Conservation (phyloP, 2,888 invertebrate species). For the Eristalis tenax region DNA sequence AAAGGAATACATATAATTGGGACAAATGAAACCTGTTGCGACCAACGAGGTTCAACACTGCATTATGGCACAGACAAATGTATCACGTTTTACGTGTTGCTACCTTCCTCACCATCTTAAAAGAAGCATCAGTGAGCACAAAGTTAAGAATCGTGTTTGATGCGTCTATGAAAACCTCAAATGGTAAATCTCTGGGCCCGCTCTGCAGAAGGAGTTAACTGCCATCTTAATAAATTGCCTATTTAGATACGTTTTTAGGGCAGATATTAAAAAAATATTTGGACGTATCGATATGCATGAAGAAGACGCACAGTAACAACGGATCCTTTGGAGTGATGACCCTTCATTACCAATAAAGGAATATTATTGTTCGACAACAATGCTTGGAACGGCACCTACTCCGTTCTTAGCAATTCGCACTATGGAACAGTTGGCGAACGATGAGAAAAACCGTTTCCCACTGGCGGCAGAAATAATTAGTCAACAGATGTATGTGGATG, state of each 20-base stretch:
- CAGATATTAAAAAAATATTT: constrained; percentile 43
- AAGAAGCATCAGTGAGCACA: background rate
- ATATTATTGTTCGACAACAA: too few species aligned
- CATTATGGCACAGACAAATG: background rate
- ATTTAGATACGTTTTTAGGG: constrained; percentile 19
- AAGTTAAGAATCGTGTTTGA: background rate
- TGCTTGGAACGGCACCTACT: too few species aligned
- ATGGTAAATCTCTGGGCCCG: constrained; percentile 31
- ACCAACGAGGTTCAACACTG: background rate
- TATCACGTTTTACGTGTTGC: background rate
- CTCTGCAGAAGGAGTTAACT: constrained; percentile 45
- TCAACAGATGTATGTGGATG: background rate
- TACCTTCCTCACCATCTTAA: background rate
- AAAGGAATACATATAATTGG: background rate
- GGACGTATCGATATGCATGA: background rate
- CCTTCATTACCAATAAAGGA: too few species aligned
- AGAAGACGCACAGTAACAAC: too few species aligned
- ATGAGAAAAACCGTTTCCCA: background rate
- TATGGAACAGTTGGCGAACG: too few species aligned
- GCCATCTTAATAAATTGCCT: constrained; percentile 43
- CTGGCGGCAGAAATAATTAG: background rate
- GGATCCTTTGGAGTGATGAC: too few species aligned
- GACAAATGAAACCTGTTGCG: background rate
- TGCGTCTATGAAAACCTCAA: constrained; percentile 1
- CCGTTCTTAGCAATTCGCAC: too few species aligned